These are phyloP conservation scores for Eilema sororculum DNA, from an alignment of 2,888 invertebrate genomes.

Conservation along the genomic window DNA sequence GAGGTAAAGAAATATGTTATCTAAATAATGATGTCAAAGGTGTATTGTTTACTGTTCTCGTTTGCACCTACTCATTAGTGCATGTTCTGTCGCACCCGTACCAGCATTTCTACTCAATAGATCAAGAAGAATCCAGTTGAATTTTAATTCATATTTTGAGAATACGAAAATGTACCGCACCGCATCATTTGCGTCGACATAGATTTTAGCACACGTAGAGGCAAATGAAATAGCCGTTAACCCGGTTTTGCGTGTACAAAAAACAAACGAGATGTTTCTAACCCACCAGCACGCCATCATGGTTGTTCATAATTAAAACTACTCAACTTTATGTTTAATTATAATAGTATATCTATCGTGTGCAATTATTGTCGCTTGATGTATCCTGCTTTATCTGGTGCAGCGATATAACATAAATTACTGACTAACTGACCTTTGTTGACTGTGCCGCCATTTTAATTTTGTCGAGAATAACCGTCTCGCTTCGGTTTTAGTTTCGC, in stretches of 20 bases:
- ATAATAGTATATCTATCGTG: constrained; percentile 24
- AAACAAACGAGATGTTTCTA: constrained; percentile 26
- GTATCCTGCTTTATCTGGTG: constrained; percentile 22
- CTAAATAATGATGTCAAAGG: neutral
- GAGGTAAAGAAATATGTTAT: neutral
- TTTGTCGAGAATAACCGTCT: constrained; percentile 62
- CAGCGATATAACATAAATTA: constrained; percentile 56
- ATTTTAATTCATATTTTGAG: constrained; percentile 15
- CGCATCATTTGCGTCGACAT: constrained; percentile 31
- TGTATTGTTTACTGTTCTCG: neutral
- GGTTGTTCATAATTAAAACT: constrained; percentile 22
- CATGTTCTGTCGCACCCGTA: neutral
- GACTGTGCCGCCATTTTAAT: constrained; percentile 70
- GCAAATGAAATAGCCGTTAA: constrained; percentile 37
- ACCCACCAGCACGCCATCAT: constrained; percentile 24
- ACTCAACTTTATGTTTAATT: constrained; percentile 25
- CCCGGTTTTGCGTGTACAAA: constrained; percentile 29
- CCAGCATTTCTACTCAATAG: neutral
- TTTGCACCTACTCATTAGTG: neutral
- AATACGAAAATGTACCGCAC: constrained; percentile 24
- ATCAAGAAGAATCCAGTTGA: neutral
- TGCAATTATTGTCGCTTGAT: neutral
- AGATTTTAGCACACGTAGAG: constrained; percentile 27
- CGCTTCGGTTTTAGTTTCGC: constrained; percentile 52
- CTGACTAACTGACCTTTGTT: constrained; percentile 57